Conservation (phyloP, 1,140 invertebrate species). For the Drosophila pachea region DNA sequence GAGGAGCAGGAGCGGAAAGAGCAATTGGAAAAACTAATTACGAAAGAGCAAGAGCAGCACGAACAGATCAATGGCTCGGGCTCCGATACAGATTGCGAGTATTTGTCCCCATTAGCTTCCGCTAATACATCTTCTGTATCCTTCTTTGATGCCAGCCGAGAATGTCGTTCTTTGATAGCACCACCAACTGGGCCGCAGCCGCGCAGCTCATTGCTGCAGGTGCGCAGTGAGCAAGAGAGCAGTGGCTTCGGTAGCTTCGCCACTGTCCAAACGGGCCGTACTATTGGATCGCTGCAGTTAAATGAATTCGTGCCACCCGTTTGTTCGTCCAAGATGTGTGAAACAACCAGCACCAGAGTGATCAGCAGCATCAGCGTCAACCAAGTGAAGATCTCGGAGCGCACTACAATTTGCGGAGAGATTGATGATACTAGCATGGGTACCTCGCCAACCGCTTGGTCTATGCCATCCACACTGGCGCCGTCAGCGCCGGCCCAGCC, state of each 20-base stretch:
- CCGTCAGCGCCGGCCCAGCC: neutral
- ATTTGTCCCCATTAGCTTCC: conserved; percentile 40
- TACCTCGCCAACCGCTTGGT: conserved; percentile 15
- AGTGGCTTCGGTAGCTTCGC: conserved; percentile 64
- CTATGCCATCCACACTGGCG: conserved; percentile 13
- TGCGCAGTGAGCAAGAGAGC: conserved; percentile 29
- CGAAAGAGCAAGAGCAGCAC: neutral
- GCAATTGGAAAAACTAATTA: too few relatives aligned
- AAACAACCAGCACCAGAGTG: conserved; percentile 14
- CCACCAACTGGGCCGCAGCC: conserved; percentile 57
- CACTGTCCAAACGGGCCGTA: conserved; percentile 22
- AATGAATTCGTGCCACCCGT: conserved; percentile 58
- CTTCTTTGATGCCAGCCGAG: neutral
- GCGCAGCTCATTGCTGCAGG: conserved; percentile 39
- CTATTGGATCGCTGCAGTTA: conserved; percentile 21
- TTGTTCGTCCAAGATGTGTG: conserved; percentile 68
- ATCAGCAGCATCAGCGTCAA: neutral
- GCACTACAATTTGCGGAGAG: conserved; percentile 63
- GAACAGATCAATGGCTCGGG: neutral
- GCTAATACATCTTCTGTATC: conserved; percentile 30
- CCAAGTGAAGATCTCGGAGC: conserved; percentile 55
- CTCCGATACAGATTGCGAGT: conserved; percentile 29
- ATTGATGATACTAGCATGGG: conserved; percentile 30
- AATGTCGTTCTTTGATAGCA: neutral
- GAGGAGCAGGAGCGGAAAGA: neutral